Evolutionary conservation across 1,140 invertebrate species (phyloP), one percentile per base, ranked within the genome.

Genomic region (Anoplolepis gracilipes): DNA sequence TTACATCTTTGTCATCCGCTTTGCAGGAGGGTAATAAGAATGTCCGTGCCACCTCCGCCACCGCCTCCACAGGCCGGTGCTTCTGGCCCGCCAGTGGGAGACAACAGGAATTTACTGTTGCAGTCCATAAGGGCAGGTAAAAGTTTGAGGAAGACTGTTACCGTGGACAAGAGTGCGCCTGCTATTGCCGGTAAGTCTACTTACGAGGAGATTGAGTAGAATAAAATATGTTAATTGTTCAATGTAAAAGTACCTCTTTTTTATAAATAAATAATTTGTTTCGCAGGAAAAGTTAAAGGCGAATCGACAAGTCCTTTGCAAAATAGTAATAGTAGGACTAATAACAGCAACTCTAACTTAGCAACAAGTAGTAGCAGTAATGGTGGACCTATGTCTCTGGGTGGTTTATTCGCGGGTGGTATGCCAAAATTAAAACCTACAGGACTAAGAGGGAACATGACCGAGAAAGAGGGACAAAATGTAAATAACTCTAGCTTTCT

Each of bases 161-260:
- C 98, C 8, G 97, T 98, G 91, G 98, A 99, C 93, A 97, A 98
- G 94, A 99, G 98, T 96, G 97, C 96, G 57, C 98, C 98, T 1
- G 92, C 96, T 75, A 94, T 98, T 84, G 94, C 96, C 87, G 97
- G 97, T 95, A 90, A 59, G 85, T 90, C 82, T 49, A n/a, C 1
- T 22, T 49, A 49, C 49, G 16, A 22, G 6, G 6, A 59, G 11
- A 2, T 33, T 39, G 39, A 11, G n/a, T 25, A 4, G 25, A 42
- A 8, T 19, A 22, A 53, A 33, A 19, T 25, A 33, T 70, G 13
- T 76, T 25, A 59, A 39, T 5, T 19, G n/a, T 28, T n/a, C 11
- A 55, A 65, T 11, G 30, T 42, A 16, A 77, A 46, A 62, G 8
- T 3, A 33, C 6, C 13, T 49, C n/a, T 46, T 25, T 0, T 72